These are phyloP conservation scores for Sinocyclocheilus anshuiensis DNA, from an alignment of 2,113 vertebrate genomes.

Conservation along the genomic window DNA sequence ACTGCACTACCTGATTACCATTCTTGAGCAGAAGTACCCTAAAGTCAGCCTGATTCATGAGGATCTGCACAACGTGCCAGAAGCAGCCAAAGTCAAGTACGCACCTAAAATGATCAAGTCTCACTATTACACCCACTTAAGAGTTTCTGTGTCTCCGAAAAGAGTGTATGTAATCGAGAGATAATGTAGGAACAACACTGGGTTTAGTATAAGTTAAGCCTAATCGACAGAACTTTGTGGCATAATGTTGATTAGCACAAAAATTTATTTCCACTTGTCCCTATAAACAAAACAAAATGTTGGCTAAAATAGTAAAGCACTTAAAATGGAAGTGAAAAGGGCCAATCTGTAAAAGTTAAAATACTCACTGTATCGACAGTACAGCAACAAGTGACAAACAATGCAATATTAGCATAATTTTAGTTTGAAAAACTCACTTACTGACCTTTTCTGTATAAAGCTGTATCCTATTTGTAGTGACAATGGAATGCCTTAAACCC, in stretches of 20 bases:
- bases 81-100: constrained; percentile 99
- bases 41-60: constrained; percentile 87
- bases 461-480: background rate
- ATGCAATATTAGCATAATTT: background rate
- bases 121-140: background rate
- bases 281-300: no score
- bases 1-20: constrained; percentile 97
- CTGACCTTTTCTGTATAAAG: background rate
- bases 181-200: background rate
- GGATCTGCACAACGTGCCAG: constrained; percentile 85
- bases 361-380: background rate
- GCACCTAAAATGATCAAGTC: constrained; percentile 49
- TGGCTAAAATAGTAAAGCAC: background rate
- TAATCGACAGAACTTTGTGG: background rate
- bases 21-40: constrained; percentile 94
- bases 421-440: background rate
- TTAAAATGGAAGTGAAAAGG: background rate
- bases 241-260: background rate
- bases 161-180: background rate
- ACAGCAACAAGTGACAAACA: background rate
- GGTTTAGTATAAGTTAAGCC: background rate
- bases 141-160: constrained; percentile 3
- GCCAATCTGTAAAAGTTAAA: background rate
- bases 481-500: background rate
- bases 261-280: background rate